Evolutionary conservation across 2,797 vertebrate genomes (phyloP).

Genomic region (Nyctalus aviator): DNA sequence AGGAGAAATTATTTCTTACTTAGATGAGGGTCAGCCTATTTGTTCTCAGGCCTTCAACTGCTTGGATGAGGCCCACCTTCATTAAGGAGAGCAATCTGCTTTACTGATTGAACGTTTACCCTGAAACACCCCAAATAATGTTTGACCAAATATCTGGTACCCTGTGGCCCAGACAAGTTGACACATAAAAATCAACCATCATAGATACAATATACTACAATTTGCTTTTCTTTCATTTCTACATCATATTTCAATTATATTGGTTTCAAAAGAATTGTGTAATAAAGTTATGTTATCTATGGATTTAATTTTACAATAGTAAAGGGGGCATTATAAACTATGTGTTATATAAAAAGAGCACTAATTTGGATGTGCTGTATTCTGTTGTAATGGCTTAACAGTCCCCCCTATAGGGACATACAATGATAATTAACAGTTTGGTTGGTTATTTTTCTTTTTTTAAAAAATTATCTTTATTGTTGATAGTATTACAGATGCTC

Average conservation of each 20-base stretch:
- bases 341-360: not conserved
- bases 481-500: too few relatives aligned
- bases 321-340: not conserved
- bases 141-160: not conserved
- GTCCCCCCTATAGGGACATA: not conserved
- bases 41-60: not conserved
- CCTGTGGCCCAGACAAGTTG: not conserved
- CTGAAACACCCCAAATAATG: not conserved
- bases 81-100: not conserved
- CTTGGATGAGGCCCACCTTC: not conserved
- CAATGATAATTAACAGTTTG: not conserved
- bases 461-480: too few relatives aligned
- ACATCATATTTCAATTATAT: not conserved
- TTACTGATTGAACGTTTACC: not conserved
- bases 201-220: not conserved
- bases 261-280: not conserved
- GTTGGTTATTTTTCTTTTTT: not conserved
- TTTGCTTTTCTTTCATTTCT: not conserved
- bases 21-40: not conserved
- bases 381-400: not conserved
- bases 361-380: not conserved
- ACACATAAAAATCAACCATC: not conserved
- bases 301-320: not conserved
- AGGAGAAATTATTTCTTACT: not conserved
- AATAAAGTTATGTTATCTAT: not conserved